Conservation (phyloP, 2,888 invertebrate species). For the Diaphora mendica region DNA sequence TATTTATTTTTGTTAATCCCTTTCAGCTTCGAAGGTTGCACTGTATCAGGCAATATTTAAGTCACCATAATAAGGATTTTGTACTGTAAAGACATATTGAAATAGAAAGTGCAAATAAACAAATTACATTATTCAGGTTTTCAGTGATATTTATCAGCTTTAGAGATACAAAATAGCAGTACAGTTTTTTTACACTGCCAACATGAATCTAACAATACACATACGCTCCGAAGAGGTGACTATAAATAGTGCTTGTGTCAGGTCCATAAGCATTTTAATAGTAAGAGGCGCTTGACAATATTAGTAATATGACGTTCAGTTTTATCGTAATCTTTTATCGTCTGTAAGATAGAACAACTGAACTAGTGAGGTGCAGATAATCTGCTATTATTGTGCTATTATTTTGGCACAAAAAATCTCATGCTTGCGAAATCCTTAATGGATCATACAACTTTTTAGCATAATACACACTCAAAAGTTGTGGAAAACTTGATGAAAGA, state of each 20-base stretch:
- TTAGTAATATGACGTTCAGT: neutral
- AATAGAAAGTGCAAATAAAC: too few relatives aligned
- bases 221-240: neutral
- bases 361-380: neutral
- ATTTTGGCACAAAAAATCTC: neutral
- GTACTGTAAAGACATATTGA: neutral
- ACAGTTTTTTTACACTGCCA: neutral
- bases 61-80: neutral
- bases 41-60: neutral
- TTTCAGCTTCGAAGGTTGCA: neutral
- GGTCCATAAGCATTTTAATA: neutral
- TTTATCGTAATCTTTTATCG: neutral
- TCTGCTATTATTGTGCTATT: neutral
- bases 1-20: neutral
- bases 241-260: neutral
- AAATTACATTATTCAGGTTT: neutral
- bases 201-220: neutral
- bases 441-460: neutral
- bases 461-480: neutral
- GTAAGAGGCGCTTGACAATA: neutral
- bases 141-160: neutral
- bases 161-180: too few relatives aligned
- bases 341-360: neutral
- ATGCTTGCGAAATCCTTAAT: neutral
- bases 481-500: neutral